phyloP scores from a whole-genome alignment of 2,888 invertebrate species.

The Drosophila colorata region DNA sequence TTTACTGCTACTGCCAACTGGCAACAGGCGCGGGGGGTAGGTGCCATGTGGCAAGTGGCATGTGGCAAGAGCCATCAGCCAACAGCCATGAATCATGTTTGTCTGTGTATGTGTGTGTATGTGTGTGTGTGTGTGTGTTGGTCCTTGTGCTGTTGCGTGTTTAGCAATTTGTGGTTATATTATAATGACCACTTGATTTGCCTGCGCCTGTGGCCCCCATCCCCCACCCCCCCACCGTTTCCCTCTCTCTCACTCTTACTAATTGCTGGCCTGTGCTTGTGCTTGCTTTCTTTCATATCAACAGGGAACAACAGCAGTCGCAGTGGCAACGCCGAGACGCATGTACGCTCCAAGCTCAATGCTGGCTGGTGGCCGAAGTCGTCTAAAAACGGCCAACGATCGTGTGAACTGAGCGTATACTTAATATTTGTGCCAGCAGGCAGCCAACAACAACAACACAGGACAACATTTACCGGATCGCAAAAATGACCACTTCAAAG shows the following conservation, averaged over 20 bases:
- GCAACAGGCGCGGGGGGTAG: slow-evolving; percentile 1
- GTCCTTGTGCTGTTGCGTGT: slow-evolving; percentile 62
- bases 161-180: slow-evolving; percentile 77
- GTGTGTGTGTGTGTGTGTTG: slow-evolving; percentile 16
- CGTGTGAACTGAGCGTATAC: slow-evolving; percentile 51
- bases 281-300: slow-evolving; percentile 27
- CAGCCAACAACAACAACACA: slow-evolving; percentile 3
- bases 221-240: not conserved
- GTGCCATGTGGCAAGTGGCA: slow-evolving; percentile 26
- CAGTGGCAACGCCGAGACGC: slow-evolving; percentile 70
- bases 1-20: slow-evolving; percentile 54
- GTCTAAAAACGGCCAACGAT: slow-evolving; percentile 60
- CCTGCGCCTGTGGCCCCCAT: slow-evolving; percentile 44
- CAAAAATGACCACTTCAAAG: slow-evolving; percentile 65
- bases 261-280: slow-evolving; percentile 54
- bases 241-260: slow-evolving; percentile 27
- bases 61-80: slow-evolving; percentile 49
- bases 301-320: slow-evolving; percentile 61
- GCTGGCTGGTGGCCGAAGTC: slow-evolving; percentile 72
- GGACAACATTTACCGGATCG: slow-evolving; percentile 6
- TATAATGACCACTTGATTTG: slow-evolving; percentile 78
- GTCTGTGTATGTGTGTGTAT: slow-evolving; percentile 14
- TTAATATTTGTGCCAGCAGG: slow-evolving; percentile 11
- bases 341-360: slow-evolving; percentile 68
- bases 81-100: slow-evolving; percentile 72